These are phyloP conservation scores for Helicoverpa armigera DNA, from an alignment of 1,140 invertebrate species.

Conservation along the genomic window DNA sequence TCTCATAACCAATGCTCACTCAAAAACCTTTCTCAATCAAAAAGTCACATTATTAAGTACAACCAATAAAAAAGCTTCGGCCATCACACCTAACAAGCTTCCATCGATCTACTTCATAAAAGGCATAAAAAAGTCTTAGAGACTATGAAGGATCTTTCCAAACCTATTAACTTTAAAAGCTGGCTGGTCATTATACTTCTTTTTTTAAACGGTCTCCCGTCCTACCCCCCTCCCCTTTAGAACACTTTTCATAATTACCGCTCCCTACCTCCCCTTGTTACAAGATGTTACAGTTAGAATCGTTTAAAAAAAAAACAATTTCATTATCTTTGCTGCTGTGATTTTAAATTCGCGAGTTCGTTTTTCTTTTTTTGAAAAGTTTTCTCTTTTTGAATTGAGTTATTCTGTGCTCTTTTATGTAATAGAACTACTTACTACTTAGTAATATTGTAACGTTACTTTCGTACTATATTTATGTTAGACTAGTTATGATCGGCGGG, in stretches of 20 bases:
- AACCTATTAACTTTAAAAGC: conserved; percentile 83
- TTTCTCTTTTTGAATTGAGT: not conserved
- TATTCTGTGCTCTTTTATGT: not conserved
- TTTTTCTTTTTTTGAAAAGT: conserved; percentile 3
- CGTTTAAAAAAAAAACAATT: conserved; percentile 49
- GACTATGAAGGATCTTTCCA: conserved; percentile 61
- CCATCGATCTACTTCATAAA: conserved; percentile 34
- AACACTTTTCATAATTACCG: conserved; percentile 75
- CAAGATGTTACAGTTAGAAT: conserved; percentile 62
- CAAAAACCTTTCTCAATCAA: not conserved
- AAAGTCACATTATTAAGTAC: not conserved
- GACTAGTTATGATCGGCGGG: too few species aligned
- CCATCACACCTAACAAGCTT: not conserved
- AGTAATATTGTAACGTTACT: too few species aligned
- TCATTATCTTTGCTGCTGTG: conserved; percentile 46
- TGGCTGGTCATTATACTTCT: conserved; percentile 71
- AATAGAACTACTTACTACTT: not conserved
- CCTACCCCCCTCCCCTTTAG: conserved; percentile 51
- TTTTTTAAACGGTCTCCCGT: conserved; percentile 74
- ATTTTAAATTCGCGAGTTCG: conserved; percentile 11
- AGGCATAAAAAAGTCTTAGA: conserved; percentile 54
- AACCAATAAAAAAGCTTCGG: not conserved
- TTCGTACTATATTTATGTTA: too few species aligned
- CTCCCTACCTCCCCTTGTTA: conserved; percentile 57
- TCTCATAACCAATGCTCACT: too few species aligned